Percentiles rank a stretch among this genome's conserved stretches.
These are phyloP conservation scores for Sorex araneus DNA, from an alignment of 2,113 vertebrate species.

Conservation along the genomic window DNA sequence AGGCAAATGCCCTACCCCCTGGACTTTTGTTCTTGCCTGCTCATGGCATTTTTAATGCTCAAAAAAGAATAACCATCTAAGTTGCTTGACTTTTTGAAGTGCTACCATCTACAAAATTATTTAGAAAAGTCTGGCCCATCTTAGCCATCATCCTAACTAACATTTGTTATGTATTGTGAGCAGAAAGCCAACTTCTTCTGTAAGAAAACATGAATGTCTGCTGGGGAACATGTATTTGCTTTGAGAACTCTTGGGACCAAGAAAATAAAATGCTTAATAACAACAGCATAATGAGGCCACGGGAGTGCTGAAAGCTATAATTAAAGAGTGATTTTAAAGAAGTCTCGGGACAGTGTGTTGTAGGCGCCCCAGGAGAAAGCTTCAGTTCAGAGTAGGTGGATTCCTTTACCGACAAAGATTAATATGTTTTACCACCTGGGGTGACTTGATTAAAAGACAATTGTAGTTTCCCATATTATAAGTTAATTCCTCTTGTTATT, in stretches of 20 bases:
- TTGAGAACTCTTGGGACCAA: conserved; percentile 54
- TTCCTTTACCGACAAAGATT: conserved; percentile 48
- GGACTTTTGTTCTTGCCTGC: no score
- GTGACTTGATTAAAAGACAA: conserved; percentile 32
- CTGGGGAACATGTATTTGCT: conserved; percentile 57
- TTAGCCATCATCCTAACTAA: conserved; percentile 32
- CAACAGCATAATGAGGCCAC: conserved; percentile 58
- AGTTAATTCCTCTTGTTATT: conserved; percentile 15
- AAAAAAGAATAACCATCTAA: conserved; percentile 30
- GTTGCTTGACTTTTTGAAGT: background rate
- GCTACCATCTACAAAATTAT: conserved; percentile 11
- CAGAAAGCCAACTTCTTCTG: conserved; percentile 34
- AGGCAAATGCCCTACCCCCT: no score
- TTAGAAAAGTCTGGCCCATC: background rate
- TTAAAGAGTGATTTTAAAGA: conserved; percentile 68
- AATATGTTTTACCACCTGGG: background rate
- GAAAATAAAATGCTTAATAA: conserved; percentile 71
- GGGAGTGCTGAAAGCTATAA: conserved; percentile 40
- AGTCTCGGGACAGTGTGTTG: background rate
- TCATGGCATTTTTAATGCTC: background rate
- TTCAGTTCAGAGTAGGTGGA: conserved; percentile 3
- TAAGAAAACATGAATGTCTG: conserved; percentile 48
- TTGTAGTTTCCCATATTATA: background rate
- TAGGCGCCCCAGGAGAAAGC: background rate
- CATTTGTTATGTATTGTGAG: conserved; percentile 39